phyloP scores from a whole-genome alignment of 1,140 invertebrate genomes.

The Drosophila saltans region DNA sequence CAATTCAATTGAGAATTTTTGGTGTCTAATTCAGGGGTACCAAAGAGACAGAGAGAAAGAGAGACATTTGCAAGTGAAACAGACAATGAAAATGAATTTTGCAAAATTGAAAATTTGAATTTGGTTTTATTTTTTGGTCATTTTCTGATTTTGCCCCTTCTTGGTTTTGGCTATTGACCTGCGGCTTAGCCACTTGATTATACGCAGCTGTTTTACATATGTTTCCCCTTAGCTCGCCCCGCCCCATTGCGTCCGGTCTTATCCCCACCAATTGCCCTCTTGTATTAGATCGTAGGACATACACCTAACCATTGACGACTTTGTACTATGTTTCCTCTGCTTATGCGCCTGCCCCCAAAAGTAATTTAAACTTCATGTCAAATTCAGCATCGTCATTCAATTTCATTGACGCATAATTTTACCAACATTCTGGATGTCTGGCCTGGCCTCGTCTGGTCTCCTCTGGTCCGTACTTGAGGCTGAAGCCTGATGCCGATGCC shows the following conservation, averaged over 20 bases:
- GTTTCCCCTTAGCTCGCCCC: conserved; percentile 9
- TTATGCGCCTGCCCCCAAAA: conserved; percentile 40
- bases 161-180: conserved; percentile 56
- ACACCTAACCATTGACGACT: not conserved
- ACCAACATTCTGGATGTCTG: conserved; percentile 28
- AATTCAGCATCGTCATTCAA: conserved; percentile 79
- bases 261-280: not conserved
- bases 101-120: conserved; percentile 74
- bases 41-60: conserved; percentile 23
- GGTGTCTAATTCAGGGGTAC: conserved; percentile 66
- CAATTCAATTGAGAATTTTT: conserved; percentile 82
- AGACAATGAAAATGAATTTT: conserved; percentile 66
- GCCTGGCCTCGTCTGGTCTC: not conserved
- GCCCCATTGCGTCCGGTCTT: not conserved
- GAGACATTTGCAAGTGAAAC: not conserved
- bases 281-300: not conserved
- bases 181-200: conserved; percentile 70
- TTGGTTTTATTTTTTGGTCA: not conserved
- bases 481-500: conserved; percentile 24
- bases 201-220: conserved; percentile 40
- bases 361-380: conserved; percentile 83
- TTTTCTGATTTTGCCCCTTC: conserved; percentile 58
- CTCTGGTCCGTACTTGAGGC: conserved; percentile 49
- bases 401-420: conserved; percentile 77
- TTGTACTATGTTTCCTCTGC: not conserved